A percentile compares a stretch with the other conserved stretches of the same genome.
These are phyloP conservation scores for Oppia nitens DNA, from an alignment of 1,140 invertebrate genomes.

Conservation along the genomic window DNA sequence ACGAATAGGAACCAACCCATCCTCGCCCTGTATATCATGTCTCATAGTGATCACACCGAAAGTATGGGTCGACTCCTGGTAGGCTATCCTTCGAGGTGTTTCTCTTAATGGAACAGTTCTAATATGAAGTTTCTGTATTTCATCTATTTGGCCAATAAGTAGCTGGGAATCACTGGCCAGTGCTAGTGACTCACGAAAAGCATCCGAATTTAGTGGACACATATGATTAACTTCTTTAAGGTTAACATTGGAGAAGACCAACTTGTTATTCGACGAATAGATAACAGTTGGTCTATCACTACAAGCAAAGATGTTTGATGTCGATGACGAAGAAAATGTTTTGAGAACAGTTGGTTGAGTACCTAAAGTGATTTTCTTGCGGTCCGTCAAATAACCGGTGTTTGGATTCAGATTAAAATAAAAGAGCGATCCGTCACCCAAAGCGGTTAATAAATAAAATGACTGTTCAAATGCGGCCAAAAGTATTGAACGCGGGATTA, in stretches of 20 bases:
- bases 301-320: slow-evolving; percentile 95
- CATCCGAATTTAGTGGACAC: slow-evolving; percentile 87
- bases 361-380: slow-evolving; percentile 82
- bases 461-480: slow-evolving; percentile 78
- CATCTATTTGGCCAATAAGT: slow-evolving; percentile 94
- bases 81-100: slow-evolving; percentile 77
- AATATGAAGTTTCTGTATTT: slow-evolving; percentile 95
- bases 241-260: slow-evolving; percentile 98
- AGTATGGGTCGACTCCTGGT: slow-evolving; percentile 81
- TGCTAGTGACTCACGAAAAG: slow-evolving; percentile 85
- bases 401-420: slow-evolving; percentile 71
- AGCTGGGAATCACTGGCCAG: slow-evolving; percentile 81
- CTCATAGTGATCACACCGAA: slow-evolving; percentile 85
- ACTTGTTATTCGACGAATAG: slow-evolving; percentile 95
- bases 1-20: slow-evolving; percentile 35
- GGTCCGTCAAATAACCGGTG: slow-evolving; percentile 52
- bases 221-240: slow-evolving; percentile 94
- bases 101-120: slow-evolving; percentile 83
- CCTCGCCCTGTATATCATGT: slow-evolving; percentile 56
- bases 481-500: slow-evolving; percentile 84
- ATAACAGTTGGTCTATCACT: slow-evolving; percentile 96
- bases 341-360: slow-evolving; percentile 87
- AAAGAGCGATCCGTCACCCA: slow-evolving; percentile 94
- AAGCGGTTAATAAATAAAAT: slow-evolving; percentile 73
- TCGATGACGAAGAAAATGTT: slow-evolving; percentile 67